phyloP scores from a whole-genome alignment of 2,797 vertebrate genomes.

The Lerista edwardsae region DNA sequence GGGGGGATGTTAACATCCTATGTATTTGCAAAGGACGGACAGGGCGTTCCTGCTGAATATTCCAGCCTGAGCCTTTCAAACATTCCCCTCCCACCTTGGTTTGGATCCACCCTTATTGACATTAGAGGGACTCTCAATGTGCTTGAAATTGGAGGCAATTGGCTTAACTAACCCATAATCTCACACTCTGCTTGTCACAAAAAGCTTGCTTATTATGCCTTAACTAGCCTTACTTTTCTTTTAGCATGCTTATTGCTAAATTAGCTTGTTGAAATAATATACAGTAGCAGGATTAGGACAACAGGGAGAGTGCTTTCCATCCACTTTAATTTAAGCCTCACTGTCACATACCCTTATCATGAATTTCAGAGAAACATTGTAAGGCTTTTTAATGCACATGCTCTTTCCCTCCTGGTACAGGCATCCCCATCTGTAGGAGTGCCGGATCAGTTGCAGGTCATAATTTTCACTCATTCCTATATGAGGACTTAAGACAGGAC shows the following conservation, averaged over 20 bases:
- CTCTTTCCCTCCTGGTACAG: not conserved
- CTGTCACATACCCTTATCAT: constrained; percentile 14
- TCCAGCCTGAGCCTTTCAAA: constrained; percentile 13
- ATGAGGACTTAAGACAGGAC: constrained; percentile 8
- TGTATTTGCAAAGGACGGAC: not conserved
- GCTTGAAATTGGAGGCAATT: constrained; percentile 23
- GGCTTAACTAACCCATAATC: not conserved
- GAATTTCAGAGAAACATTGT: not conserved
- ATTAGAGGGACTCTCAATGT: not conserved
- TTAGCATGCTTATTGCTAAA: not conserved
- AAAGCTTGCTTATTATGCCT: accelerated
- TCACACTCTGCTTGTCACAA: constrained; percentile 8
- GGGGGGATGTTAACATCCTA: constrained; percentile 6
- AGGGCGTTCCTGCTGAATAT: constrained; percentile 1
- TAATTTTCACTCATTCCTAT: constrained; percentile 2
- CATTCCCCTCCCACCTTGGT: not conserved
- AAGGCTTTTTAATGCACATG: not conserved
- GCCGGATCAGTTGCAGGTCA: not conserved
- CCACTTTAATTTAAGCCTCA: not conserved
- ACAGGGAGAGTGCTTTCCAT: not conserved
- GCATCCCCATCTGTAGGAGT: not conserved
- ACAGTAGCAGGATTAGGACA: not conserved
- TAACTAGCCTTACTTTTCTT: constrained; percentile 32
- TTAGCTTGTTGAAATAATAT: not conserved
- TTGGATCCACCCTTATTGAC: constrained; percentile 7